Conservation (phyloP, 2,113 vertebrate genomes). For the Sylvia atricapilla region DNA sequence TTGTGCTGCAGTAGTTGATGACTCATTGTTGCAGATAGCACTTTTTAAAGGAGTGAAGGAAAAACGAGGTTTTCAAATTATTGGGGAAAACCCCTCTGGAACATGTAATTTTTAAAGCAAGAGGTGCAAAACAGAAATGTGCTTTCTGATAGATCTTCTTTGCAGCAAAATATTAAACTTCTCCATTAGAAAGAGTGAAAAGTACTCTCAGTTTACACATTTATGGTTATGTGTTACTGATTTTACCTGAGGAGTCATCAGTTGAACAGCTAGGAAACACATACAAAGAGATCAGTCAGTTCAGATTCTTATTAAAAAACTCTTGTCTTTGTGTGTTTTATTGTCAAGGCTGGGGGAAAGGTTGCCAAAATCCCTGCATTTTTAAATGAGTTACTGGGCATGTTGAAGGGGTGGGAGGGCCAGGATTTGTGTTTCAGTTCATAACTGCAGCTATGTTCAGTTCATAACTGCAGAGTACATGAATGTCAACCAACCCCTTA, state of each 20-base stretch:
- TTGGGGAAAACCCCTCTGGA: background rate
- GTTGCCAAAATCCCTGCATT: background rate
- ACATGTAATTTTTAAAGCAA: background rate
- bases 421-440: background rate
- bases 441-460: background rate
- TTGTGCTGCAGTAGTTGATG: constrained; percentile 72
- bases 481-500: background rate
- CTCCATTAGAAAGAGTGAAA: background rate
- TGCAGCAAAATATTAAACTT: background rate
- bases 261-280: background rate
- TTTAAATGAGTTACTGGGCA: background rate
- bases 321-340: background rate
- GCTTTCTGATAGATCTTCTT: background rate
- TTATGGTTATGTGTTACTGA: background rate
- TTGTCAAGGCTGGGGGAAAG: constrained; percentile 1
- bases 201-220: background rate
- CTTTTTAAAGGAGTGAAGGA: constrained; percentile 26
- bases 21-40: constrained; percentile 75
- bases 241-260: background rate
- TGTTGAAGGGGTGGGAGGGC: background rate
- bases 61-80: constrained; percentile 51
- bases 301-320: background rate
- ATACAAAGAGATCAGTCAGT: background rate
- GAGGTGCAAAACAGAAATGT: background rate
- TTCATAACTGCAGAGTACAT: background rate